Percentiles rank a stretch among this genome's conserved stretches.
Evolutionary conservation across 2,113 vertebrate species (phyloP).

Genomic region (Ahaetulla prasina): DNA sequence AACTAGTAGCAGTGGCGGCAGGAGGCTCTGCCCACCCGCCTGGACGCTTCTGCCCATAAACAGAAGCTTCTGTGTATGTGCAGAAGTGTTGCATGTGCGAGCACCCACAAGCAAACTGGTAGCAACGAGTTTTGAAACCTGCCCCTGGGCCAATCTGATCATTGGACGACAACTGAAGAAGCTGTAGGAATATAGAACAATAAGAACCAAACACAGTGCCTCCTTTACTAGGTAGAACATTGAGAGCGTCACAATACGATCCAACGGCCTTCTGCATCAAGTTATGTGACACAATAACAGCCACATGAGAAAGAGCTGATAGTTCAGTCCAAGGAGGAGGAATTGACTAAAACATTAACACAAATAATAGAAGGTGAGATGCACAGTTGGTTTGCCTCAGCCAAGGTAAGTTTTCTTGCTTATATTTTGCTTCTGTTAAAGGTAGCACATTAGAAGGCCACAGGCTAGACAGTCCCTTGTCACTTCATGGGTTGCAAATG

Average conservation of each 20-base stretch:
- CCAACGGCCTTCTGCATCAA: background rate
- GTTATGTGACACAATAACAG: background rate
- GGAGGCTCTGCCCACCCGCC: too few species aligned
- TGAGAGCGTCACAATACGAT: background rate
- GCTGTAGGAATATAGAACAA: background rate
- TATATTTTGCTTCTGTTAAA: background rate
- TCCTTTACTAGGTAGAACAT: background rate
- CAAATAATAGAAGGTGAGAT: background rate
- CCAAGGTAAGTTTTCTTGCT: background rate
- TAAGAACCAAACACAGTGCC: background rate
- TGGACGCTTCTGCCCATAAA: too few species aligned
- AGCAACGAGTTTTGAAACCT: too few species aligned
- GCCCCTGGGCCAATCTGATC: background rate
- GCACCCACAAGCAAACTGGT: too few species aligned
- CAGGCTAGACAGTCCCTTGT: background rate
- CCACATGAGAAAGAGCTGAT: background rate
- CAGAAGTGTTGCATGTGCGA: too few species aligned
- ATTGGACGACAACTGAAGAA: background rate
- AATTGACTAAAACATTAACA: background rate
- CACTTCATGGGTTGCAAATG: background rate
- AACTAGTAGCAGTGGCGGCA: too few species aligned
- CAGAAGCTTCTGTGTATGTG: too few species aligned
- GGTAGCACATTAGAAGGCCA: background rate
- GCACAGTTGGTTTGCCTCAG: background rate
- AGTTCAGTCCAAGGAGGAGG: background rate